Conservation (phyloP, 2,113 vertebrate genomes). For the Nesoenas mayeri region DNA sequence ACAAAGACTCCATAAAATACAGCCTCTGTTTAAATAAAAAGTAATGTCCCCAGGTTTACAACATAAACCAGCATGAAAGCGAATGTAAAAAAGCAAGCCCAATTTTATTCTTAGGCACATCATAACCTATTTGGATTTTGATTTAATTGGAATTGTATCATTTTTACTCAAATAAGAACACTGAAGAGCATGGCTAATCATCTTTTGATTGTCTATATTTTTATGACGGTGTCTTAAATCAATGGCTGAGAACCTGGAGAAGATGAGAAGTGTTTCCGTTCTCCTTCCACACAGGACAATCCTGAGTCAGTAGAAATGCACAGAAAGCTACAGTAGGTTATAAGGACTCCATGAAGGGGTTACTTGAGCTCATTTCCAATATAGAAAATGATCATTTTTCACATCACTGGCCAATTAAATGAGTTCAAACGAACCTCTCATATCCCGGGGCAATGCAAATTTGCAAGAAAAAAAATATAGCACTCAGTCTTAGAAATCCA, state of each 20-base stretch:
- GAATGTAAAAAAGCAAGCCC: not conserved
- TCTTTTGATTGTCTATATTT: not conserved
- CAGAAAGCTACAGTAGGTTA: not conserved
- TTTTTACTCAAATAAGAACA: not conserved
- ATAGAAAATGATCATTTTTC: slow-evolving; percentile 4
- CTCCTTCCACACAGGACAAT: not conserved
- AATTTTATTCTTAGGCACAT: not conserved
- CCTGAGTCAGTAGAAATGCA: not conserved
- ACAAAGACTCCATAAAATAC: not conserved
- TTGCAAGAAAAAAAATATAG: not conserved
- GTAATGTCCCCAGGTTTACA: not conserved
- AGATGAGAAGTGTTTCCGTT: not conserved
- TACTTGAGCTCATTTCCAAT: slow-evolving; percentile 8
- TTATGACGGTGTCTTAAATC: not conserved
- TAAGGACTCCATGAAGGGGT: not conserved
- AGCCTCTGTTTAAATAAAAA: not conserved
- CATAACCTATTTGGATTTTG: not conserved
- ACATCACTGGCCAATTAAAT: slow-evolving; percentile 47
- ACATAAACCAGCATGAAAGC: not conserved
- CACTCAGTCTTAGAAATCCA: not conserved
- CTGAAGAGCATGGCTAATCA: not conserved
- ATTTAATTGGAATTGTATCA: not conserved
- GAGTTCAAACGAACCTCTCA: slow-evolving; percentile 31
- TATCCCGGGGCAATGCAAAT: slow-evolving; percentile 50
- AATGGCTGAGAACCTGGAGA: not conserved